phyloP scores from a whole-genome alignment of 2,113 vertebrate species.

The Acrocephalus kingi region DNA sequence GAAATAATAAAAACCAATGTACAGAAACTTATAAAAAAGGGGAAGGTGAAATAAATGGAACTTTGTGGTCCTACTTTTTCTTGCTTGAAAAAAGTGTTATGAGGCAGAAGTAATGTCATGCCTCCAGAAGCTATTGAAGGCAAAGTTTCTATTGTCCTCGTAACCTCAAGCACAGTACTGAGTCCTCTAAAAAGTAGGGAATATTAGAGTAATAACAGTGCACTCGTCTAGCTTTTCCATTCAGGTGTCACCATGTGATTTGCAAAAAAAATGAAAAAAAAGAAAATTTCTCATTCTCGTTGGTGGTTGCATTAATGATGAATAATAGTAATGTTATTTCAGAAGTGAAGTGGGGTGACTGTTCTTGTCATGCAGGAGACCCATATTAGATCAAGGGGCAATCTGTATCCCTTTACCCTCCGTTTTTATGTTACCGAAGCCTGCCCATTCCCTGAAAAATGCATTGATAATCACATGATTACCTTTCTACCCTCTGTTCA shows the following conservation, averaged over 20 bases:
- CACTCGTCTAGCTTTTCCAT: not conserved
- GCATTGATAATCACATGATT: not conserved
- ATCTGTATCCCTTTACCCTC: not conserved
- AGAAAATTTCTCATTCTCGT: not conserved
- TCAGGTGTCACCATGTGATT: not conserved
- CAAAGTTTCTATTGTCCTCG: not conserved
- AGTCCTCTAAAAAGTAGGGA: not conserved
- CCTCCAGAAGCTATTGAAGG: not conserved
- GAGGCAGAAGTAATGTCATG: not conserved
- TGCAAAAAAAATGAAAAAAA: not conserved
- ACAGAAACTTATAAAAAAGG: not conserved
- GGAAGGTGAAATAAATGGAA: not conserved
- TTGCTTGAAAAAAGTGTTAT: not conserved
- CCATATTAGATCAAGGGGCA: not conserved
- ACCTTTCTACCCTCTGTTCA: not conserved
- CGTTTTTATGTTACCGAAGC: not conserved
- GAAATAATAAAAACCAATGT: not conserved
- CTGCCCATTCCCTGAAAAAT: not conserved
- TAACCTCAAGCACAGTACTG: not conserved
- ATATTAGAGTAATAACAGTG: not conserved
- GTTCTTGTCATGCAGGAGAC: not conserved
- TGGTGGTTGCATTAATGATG: not conserved
- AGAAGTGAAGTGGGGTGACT: not conserved
- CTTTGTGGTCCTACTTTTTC: not conserved
- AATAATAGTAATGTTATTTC: not conserved